Evolutionary conservation across 2,797 vertebrate genomes (phyloP).

Genomic region (Coilia nasus): DNA sequence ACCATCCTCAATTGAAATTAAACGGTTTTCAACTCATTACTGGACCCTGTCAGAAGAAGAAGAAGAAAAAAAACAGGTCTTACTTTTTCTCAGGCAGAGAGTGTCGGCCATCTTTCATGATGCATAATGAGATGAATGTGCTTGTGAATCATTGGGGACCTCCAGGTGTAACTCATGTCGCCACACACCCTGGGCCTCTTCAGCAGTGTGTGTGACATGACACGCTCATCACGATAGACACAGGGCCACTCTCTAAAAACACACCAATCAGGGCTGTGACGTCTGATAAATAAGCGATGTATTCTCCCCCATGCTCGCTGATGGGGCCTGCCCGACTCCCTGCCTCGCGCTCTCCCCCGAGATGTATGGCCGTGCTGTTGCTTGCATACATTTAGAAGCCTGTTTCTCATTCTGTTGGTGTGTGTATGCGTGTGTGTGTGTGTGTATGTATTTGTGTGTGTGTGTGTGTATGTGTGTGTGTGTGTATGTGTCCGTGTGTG

Average conservation of each 20-base stretch:
- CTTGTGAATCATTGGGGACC: not conserved
- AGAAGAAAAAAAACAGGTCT: not conserved
- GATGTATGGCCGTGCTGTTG: slow-evolving; percentile 54
- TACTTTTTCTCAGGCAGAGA: not conserved
- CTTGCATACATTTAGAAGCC: slow-evolving; percentile 56
- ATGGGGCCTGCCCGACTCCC: slow-evolving; percentile 54
- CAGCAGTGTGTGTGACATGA: slow-evolving; percentile 20
- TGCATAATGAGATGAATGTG: slow-evolving; percentile 12
- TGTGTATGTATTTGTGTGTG: slow-evolving; percentile 15
- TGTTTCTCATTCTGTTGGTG: slow-evolving; percentile 34
- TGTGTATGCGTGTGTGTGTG: slow-evolving; percentile 22
- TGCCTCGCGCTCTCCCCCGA: slow-evolving; percentile 45
- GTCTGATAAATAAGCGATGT: slow-evolving; percentile 68
- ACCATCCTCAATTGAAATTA: not conserved
- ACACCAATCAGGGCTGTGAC: slow-evolving; percentile 48
- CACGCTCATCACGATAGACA: slow-evolving; percentile 35
- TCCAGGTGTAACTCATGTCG: not conserved
- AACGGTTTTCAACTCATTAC: slow-evolving; percentile 6
- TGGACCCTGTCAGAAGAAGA: not conserved
- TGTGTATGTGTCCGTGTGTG: slow-evolving; percentile 27
- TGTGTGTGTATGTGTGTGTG: slow-evolving; percentile 27
- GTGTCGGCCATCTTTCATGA: not conserved
- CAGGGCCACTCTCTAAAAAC: slow-evolving; percentile 37
- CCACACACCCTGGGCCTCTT: slow-evolving; percentile 5
- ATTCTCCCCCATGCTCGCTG: slow-evolving; percentile 73